phyloP scores from a whole-genome alignment of 2,888 invertebrate genomes.

The Drosophila engyochracea region DNA sequence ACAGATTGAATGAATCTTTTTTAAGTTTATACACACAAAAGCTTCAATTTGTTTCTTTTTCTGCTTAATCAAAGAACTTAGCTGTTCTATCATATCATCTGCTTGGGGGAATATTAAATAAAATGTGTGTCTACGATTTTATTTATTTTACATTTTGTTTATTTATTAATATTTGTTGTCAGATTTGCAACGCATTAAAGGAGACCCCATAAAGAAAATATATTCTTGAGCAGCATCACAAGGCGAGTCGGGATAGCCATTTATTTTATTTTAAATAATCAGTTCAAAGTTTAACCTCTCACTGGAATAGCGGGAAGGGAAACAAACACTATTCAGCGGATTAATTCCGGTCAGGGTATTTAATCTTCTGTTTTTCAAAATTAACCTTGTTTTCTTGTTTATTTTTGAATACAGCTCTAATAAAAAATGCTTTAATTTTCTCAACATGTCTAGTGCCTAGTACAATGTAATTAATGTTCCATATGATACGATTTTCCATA shows the following conservation, averaged over 20 bases:
- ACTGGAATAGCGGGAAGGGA: background rate
- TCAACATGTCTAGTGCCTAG: background rate
- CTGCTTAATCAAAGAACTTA: background rate
- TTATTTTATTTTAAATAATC: no score
- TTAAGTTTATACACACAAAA: background rate
- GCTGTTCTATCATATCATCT: background rate
- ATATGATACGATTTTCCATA: background rate
- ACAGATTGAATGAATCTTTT: conserved; percentile 11
- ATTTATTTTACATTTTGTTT: background rate
- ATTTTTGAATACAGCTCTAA: background rate
- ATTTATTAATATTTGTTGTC: background rate
- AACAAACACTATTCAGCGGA: background rate
- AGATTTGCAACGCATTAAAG: background rate
- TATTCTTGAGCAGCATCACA: background rate
- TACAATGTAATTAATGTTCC: background rate
- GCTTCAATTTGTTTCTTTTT: background rate
- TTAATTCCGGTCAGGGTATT: background rate
- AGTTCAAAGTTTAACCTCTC: background rate
- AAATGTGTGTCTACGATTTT: background rate
- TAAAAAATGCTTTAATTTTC: background rate
- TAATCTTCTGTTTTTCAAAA: background rate
- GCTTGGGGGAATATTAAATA: background rate
- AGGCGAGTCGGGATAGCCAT: background rate
- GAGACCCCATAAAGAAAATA: background rate
- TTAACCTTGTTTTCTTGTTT: background rate